Conservation (phyloP, 2,797 vertebrate species). For the Iguana delicatissima region DNA sequence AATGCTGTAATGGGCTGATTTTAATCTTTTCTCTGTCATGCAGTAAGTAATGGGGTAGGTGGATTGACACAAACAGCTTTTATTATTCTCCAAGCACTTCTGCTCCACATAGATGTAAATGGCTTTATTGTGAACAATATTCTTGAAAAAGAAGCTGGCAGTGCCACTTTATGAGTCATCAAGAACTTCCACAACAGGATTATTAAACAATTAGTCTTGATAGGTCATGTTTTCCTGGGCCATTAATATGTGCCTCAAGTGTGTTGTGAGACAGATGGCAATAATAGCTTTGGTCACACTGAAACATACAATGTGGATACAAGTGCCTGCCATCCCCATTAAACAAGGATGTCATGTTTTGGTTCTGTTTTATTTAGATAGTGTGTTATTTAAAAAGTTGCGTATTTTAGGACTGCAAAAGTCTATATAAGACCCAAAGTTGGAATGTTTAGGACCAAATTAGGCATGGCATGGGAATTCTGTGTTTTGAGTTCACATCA, state of each 20-base stretch:
- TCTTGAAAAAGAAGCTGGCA: slow-evolving; percentile 43
- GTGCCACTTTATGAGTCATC: slow-evolving; percentile 34
- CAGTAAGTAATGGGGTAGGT: slow-evolving; percentile 22
- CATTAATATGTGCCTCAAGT: slow-evolving; percentile 32
- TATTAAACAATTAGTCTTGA: slow-evolving; percentile 55
- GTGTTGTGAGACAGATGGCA: slow-evolving; percentile 19
- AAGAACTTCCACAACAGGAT: slow-evolving; percentile 52
- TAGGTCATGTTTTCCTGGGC: slow-evolving; percentile 17
- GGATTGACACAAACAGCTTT: slow-evolving; percentile 18
- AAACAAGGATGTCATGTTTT: background rate
- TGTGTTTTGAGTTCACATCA: background rate
- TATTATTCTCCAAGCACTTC: slow-evolving; percentile 6
- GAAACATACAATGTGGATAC: background rate
- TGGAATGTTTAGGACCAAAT: background rate
- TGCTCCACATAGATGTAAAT: slow-evolving; percentile 51
- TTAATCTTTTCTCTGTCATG: slow-evolving; percentile 38
- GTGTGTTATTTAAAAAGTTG: background rate
- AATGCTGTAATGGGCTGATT: slow-evolving; percentile 16
- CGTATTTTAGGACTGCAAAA: background rate
- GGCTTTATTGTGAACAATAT: slow-evolving; percentile 41
- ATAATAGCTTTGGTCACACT: background rate
- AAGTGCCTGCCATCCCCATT: background rate
- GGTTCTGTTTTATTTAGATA: background rate
- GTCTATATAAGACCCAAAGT: background rate
- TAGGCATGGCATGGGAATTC: no score